phyloP scores from a whole-genome alignment of 2,113 vertebrate species.

The Oncorhynchus mykiss region DNA sequence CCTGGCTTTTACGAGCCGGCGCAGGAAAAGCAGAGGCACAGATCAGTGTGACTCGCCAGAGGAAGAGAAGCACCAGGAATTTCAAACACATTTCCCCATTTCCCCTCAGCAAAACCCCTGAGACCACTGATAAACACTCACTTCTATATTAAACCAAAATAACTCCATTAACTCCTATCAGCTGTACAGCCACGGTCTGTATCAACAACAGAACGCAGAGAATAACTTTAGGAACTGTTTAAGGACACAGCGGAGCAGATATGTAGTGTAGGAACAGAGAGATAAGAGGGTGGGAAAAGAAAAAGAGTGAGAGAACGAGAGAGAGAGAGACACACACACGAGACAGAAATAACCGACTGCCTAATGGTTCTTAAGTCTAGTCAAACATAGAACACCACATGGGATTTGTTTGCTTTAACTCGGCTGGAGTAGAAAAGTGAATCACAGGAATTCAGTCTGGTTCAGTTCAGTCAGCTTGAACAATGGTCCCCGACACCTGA shows the following conservation, averaged over 20 bases:
- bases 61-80: constrained; percentile 29
- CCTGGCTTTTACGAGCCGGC: constrained; percentile 61
- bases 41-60: constrained; percentile 48
- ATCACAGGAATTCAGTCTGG: constrained; percentile 55
- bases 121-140: constrained; percentile 10
- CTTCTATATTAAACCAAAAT: neutral
- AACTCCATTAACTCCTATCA: neutral
- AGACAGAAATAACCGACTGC: constrained; percentile 34
- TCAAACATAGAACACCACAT: constrained; percentile 16
- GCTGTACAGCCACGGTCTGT: neutral
- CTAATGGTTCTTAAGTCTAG: constrained; percentile 20
- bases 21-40: constrained; percentile 51
- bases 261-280: neutral
- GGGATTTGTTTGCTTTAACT: constrained; percentile 51
- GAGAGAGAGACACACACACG: constrained; percentile 10
- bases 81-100: constrained; percentile 21
- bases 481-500: constrained; percentile 52
- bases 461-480: constrained; percentile 56
- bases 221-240: neutral
- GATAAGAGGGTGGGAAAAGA: neutral
- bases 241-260: constrained; percentile 12
- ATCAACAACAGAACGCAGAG: neutral
- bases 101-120: neutral
- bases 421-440: constrained; percentile 48
- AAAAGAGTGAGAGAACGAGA: constrained; percentile 9